Conservation (phyloP, 2,888 invertebrate genomes). For the Chesias legatella region DNA sequence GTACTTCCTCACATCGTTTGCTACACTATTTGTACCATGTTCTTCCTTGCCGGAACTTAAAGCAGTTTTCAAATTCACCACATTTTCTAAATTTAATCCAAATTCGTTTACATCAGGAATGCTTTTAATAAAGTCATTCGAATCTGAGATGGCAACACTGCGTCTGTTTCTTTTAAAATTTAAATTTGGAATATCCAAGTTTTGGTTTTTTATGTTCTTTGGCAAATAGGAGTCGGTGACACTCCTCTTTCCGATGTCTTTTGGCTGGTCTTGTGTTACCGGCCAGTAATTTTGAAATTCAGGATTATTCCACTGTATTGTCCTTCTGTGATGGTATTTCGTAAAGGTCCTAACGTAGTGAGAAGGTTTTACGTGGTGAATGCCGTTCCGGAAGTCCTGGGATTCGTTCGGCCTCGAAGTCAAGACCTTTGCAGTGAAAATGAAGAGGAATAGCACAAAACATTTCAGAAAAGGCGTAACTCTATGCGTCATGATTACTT, state of each 20-base stretch:
- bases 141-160: slow-evolving; percentile 42
- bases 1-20: slow-evolving; percentile 44
- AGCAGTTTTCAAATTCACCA: slow-evolving; percentile 42
- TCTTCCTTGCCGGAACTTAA: slow-evolving; percentile 46
- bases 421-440: slow-evolving; percentile 72
- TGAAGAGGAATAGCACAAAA: slow-evolving; percentile 67
- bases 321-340: slow-evolving; percentile 70
- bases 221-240: slow-evolving; percentile 30
- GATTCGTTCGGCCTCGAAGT: slow-evolving; percentile 68
- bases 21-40: slow-evolving; percentile 40
- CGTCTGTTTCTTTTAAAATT: slow-evolving; percentile 49
- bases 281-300: slow-evolving; percentile 54
- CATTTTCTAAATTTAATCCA: slow-evolving; percentile 39
- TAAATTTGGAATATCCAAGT: slow-evolving; percentile 18
- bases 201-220: slow-evolving; percentile 10
- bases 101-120: slow-evolving; percentile 41
- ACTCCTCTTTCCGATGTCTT: slow-evolving; percentile 52
- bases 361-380: slow-evolving; percentile 59
- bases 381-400: slow-evolving; percentile 55
- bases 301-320: slow-evolving; percentile 60
- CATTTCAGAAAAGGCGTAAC: slow-evolving; percentile 70
- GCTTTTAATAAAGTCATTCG: slow-evolving; percentile 46
- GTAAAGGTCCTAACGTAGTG: slow-evolving; percentile 73
- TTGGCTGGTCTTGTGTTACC: slow-evolving; percentile 42
- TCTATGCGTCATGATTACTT: slow-evolving; percentile 59